Evolutionary conservation across 2,113 vertebrate species (phyloP).

Genomic region (Tenrec ecaudatus): DNA sequence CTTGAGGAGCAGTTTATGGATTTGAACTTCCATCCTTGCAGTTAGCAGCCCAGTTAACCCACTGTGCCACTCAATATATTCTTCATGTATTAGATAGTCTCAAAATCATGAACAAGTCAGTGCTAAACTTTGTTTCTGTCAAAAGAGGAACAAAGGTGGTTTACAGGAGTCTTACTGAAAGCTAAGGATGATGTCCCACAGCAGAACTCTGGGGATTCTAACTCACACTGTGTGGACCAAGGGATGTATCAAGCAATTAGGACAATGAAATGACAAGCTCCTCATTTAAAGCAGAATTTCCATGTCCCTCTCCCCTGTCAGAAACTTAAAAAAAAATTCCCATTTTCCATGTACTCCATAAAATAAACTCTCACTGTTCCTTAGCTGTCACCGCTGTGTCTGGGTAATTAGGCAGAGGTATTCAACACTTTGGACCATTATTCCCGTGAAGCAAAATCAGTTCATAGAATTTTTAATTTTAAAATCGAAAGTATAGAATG

Average conservation of each 20-base stretch:
- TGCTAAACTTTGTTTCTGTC: slow-evolving; percentile 21
- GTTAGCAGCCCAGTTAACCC: no score
- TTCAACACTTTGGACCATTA: slow-evolving; percentile 51
- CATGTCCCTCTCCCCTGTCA: slow-evolving; percentile 28
- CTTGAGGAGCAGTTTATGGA: no score
- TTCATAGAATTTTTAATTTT: slow-evolving; percentile 35
- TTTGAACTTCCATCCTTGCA: no score
- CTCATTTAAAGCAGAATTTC: slow-evolving; percentile 53
- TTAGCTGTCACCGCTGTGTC: slow-evolving; percentile 37
- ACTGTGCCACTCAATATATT: no score
- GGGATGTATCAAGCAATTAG: neutral
- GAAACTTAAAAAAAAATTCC: slow-evolving; percentile 64
- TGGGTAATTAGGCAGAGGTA: slow-evolving; percentile 47
- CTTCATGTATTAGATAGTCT: neutral
- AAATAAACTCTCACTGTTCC: slow-evolving; percentile 58
- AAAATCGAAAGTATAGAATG: neutral
- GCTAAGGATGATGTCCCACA: neutral
- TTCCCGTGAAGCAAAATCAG: slow-evolving; percentile 35
- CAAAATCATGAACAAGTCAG: neutral
- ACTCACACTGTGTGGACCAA: neutral
- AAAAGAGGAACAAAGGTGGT: neutral
- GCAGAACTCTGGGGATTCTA: neutral
- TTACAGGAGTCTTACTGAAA: slow-evolving; percentile 18
- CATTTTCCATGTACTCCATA: slow-evolving; percentile 54
- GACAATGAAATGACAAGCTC: neutral